Conservation (phyloP, 2,113 vertebrate genomes). For the Ageneiosus marmoratus region DNA sequence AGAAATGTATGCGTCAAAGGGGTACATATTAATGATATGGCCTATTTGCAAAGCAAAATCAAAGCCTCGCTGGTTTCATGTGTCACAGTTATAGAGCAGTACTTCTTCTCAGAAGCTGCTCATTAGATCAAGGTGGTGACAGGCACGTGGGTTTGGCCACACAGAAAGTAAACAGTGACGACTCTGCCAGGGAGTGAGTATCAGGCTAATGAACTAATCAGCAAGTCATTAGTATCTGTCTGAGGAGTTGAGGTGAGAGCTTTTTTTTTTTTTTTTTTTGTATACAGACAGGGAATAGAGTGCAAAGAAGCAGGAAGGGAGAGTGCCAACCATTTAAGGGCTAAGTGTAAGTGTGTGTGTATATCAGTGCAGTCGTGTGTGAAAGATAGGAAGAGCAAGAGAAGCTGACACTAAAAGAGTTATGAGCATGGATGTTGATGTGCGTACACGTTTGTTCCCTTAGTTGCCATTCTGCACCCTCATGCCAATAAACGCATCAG, state of each 20-base stretch:
- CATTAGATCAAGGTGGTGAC: constrained; percentile 8
- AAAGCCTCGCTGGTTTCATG: not conserved
- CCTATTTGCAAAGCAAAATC: not conserved
- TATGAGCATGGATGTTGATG: constrained; percentile 35
- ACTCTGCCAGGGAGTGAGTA: constrained; percentile 57
- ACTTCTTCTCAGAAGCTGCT: not conserved
- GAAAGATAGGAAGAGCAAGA: constrained; percentile 15
- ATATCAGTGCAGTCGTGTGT: constrained; percentile 32
- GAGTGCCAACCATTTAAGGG: constrained; percentile 61
- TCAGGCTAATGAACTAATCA: constrained; percentile 75
- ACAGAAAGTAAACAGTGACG: constrained; percentile 64
- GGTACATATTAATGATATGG: not conserved
- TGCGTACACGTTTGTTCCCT: constrained; percentile 19
- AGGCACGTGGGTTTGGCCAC: constrained; percentile 43
- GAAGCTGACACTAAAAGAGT: constrained; percentile 5
- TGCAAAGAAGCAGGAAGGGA: constrained; percentile 44
- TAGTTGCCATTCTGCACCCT: constrained; percentile 30
- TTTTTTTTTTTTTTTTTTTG: constrained; percentile 12
- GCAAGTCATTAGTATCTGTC: constrained; percentile 68
- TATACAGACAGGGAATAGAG: constrained; percentile 42
- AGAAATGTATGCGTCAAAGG: not conserved
- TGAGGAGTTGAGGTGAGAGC: constrained; percentile 45
- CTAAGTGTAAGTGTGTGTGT: constrained; percentile 21
- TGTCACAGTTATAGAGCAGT: not conserved
- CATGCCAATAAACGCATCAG: constrained; percentile 43